Conservation (phyloP, 1,140 invertebrate genomes). For the Himalopsyche phryganea region DNA sequence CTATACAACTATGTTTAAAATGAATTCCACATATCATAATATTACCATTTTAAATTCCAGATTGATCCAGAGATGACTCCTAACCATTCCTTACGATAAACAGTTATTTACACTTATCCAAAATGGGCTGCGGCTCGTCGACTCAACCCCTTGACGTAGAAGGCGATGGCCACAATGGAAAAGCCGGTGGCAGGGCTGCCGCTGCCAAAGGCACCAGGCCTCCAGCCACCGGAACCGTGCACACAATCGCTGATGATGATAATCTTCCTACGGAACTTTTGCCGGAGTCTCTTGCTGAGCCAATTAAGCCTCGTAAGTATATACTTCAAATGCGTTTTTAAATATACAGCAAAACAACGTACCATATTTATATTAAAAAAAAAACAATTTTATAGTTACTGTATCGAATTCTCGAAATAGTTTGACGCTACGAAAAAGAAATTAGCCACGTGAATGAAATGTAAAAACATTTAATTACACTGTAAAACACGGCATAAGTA, state of each 20-base stretch:
- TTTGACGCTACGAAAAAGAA: too few relatives aligned
- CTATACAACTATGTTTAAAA: too few relatives aligned
- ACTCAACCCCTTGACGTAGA: slow-evolving; percentile 38
- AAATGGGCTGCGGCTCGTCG: slow-evolving; percentile 50
- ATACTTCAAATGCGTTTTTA: neutral
- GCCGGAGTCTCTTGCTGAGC: slow-evolving; percentile 40
- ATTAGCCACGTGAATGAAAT: too few relatives aligned
- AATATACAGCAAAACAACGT: too few relatives aligned
- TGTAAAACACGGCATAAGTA: too few relatives aligned
- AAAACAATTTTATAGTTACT: too few relatives aligned
- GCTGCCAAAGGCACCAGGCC: slow-evolving; percentile 24
- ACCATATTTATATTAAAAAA: too few relatives aligned
- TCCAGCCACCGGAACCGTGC: slow-evolving; percentile 18
- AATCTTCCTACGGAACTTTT: slow-evolving; percentile 43
- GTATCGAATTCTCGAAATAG: too few relatives aligned
- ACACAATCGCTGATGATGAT: slow-evolving; percentile 38
- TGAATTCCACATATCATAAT: too few relatives aligned
- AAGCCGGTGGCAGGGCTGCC: slow-evolving; percentile 20
- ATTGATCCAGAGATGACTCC: neutral
- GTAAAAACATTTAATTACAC: too few relatives aligned
- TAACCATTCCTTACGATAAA: neutral
- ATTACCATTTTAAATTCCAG: neutral
- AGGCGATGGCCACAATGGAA: slow-evolving; percentile 24
- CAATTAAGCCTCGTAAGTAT: slow-evolving; percentile 46
- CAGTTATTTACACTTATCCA: neutral